A percentile compares a stretch with the other conserved stretches of the same genome.
These are phyloP conservation scores for Peromyscus nudipes DNA, from an alignment of 2,797 vertebrate genomes.

Conservation along the genomic window DNA sequence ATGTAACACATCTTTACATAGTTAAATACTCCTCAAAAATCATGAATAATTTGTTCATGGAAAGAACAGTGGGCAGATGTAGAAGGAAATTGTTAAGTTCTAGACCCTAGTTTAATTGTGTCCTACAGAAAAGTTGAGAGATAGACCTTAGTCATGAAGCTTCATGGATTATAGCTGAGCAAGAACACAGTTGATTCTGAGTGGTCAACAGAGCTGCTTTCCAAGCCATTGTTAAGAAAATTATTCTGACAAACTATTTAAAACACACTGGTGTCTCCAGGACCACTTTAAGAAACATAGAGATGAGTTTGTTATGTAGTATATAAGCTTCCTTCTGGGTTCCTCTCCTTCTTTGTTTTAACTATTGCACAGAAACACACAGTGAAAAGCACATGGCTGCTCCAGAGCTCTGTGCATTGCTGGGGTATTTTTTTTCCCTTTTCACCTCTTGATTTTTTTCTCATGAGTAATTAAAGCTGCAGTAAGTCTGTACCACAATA, in stretches of 20 bases:
- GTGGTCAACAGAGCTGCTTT: background rate
- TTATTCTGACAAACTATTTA: conserved; percentile 41
- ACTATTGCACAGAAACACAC: background rate
- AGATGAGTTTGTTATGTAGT: background rate
- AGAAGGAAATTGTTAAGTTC: background rate
- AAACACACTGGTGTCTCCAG: background rate
- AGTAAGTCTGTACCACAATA: background rate
- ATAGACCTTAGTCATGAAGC: background rate
- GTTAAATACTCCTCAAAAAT: background rate
- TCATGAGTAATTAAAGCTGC: conserved; percentile 51
- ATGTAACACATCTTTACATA: background rate
- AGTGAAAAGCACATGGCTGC: background rate
- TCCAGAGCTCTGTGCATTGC: background rate
- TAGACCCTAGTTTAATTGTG: background rate
- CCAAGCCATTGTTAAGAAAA: conserved; percentile 1
- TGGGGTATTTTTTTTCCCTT: background rate
- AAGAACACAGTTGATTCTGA: background rate
- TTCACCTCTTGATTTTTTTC: conserved; percentile 41
- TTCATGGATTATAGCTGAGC: background rate
- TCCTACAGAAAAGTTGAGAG: background rate
- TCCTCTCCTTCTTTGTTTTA: conserved; percentile 27
- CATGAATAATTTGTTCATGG: background rate
- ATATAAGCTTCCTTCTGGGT: background rate
- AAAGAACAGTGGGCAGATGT: conserved; percentile 8
- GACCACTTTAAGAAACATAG: background rate